phyloP scores from a whole-genome alignment of 2,113 vertebrate genomes.

The Petrocephalus microphthalmus region DNA sequence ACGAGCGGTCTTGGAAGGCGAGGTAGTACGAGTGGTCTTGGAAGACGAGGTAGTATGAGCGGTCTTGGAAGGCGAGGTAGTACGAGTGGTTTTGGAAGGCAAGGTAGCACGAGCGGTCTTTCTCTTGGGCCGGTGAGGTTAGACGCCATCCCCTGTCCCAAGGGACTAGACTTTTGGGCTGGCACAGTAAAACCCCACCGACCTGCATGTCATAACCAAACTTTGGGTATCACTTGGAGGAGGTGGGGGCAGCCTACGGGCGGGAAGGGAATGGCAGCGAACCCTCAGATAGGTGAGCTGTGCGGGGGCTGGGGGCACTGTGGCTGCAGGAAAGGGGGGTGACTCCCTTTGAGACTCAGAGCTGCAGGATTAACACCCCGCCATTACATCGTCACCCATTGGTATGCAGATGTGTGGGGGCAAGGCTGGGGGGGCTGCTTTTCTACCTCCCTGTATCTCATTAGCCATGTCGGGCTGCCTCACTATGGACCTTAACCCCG shows the following conservation, averaged over 20 bases:
- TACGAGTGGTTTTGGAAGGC: too few relatives aligned
- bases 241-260: background rate
- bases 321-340: background rate
- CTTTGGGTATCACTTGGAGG: background rate
- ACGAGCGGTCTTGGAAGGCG: too few relatives aligned
- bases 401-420: slow-evolving; percentile 36
- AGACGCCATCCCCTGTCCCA: background rate
- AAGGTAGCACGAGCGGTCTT: too few relatives aligned
- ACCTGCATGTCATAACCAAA: background rate
- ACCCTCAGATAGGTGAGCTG: background rate
- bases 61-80: too few relatives aligned
- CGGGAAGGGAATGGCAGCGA: background rate
- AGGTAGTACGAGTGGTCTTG: too few relatives aligned
- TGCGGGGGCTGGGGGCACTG: too few relatives aligned
- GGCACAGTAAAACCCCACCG: background rate
- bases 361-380: slow-evolving; percentile 25
- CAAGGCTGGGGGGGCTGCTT: background rate
- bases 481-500: background rate
- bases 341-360: background rate
- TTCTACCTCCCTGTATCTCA: slow-evolving; percentile 13
- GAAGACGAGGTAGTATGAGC: too few relatives aligned
- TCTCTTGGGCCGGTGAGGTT: background rate
- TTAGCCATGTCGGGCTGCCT: background rate
- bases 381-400: slow-evolving; percentile 32
- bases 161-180: background rate